Base-by-base conservation (phyloP, 2,888 invertebrate species). In the Mamestra brassicae region DNA sequence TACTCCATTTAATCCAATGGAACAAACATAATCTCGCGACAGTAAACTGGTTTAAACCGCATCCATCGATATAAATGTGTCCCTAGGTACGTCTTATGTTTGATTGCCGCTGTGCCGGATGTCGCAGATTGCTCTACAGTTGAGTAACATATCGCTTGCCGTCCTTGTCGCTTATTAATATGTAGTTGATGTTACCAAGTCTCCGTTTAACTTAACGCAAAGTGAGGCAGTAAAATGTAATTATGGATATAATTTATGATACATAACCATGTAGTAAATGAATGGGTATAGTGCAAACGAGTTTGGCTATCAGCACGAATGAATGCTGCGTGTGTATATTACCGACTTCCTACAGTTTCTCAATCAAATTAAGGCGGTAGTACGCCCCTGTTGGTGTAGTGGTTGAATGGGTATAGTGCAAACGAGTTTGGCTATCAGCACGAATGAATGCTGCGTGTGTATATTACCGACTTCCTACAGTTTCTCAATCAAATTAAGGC, bases 71-170 rank as follows among this genome's bases (percentile, higher is more conserved):
- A 42, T 50, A 61, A 55, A 54, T 38, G 11, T 65, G n/a, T 38
- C n/a, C 7, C 13, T 54, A 54, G 17, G 11, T 55, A 55, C 17
- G 52, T 73, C 54, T 71, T 65, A 71, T 61, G 34, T 62, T 79
- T 76, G 38, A 79, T 72, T 83, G 38, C 54, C 45, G 55, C 52
- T 60, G 66, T 17, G 68, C 62, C 76, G 75, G 86, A 83, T 76
- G 73, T 81, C 78, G 73, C 73, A 78, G 75, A 85, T 85, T 83
- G 62, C 54, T 74, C 52, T 68, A 42, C 69, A 62, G 66, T 77
- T 63, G 68, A 71, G 63, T 71, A 63, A 72, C 57, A 50, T 42
- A 61, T 71, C 62, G 58, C 64, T 71, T 73, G 67, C 17, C 52
- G 74, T 68, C 78, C 78, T 82, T 77, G 73, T 67, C 10, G 42